Conservation (phyloP, 2,888 invertebrate species). For the Cremastobaeus sp. region DNA sequence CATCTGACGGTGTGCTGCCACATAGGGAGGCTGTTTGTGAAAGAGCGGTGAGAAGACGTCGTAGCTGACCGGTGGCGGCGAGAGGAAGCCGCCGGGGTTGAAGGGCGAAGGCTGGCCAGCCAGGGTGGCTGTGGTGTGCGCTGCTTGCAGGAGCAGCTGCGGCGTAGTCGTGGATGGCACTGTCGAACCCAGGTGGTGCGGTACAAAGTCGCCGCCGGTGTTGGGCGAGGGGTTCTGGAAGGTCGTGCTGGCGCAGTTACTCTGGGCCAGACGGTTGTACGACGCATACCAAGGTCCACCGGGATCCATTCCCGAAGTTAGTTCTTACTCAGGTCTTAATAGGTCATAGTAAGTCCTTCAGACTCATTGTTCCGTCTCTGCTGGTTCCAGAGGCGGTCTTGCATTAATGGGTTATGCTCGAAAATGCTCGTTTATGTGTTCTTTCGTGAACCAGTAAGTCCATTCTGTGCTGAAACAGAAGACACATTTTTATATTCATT, state of each 20-base stretch:
- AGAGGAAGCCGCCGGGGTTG: slow-evolving; percentile 86
- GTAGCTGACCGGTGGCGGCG: slow-evolving; percentile 87
- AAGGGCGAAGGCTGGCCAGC: slow-evolving; percentile 84
- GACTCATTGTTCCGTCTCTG: slow-evolving; percentile 3
- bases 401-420: too few species aligned
- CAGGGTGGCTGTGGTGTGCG: slow-evolving; percentile 81
- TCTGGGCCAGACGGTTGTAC: slow-evolving; percentile 89
- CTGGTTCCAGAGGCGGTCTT: neutral
- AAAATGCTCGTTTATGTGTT: too few species aligned
- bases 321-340: neutral
- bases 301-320: slow-evolving; percentile 85
- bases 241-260: slow-evolving; percentile 81
- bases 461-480: too few species aligned
- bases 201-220: slow-evolving; percentile 82
- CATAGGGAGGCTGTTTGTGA: slow-evolving; percentile 88
- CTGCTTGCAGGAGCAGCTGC: slow-evolving; percentile 83
- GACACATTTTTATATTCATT: too few species aligned
- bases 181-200: slow-evolving; percentile 78
- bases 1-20: slow-evolving; percentile 85
- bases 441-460: too few species aligned
- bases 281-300: slow-evolving; percentile 93
- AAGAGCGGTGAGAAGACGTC: slow-evolving; percentile 91
- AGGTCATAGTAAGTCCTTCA: slow-evolving; percentile 34
- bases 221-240: slow-evolving; percentile 84
- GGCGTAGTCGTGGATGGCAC: slow-evolving; percentile 82